Evolutionary conservation across 1,140 invertebrate genomes (phyloP), one percentile per base, ranked within the genome.

Genomic region (Steinernema feltiae): DNA sequence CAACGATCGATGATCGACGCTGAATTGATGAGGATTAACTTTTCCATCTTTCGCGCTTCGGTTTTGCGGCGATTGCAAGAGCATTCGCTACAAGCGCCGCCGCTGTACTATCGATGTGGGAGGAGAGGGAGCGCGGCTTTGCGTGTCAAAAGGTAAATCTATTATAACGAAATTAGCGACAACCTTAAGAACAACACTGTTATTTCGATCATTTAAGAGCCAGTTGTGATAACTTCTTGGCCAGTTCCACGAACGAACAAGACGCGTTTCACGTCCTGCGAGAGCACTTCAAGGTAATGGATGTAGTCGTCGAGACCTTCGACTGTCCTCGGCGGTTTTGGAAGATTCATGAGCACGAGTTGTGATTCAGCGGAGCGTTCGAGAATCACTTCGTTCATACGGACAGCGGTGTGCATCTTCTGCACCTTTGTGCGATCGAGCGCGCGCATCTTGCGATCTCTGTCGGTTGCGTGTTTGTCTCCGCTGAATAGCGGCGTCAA

Each of bases 391-490:
- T 98, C 95, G 87, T 99, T 99, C 75, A 99, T 89, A 89, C 96
- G 94, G 31, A 99, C 93, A 63, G 97, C 96, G 48, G 97, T 98
- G 89, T 99, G 95, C 96, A 99, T 98, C 81, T 96, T 85, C 32
- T 80, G 75, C 12, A 85, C 83, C 78, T 81, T n/a, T 1, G 75
- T 69, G n/a, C 21, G 3, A 31, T 41, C 35, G 7, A 41, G 35
- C 7, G 7, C 35, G 35, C 35, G 35, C 35, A 41, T 7, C 18
- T 41, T 41, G 18, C 35, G 35, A 7, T 41, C 35, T 18, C 7
- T 7, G 35, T 41, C n/a, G n/a, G n/a, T n/a, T n/a, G 7, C 18
- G 7, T 41, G 35, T 41, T 18, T 18, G 7, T 41, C 18, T 41
- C 18, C 35, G 35, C 35, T 41, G 35, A 7, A 7, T 41, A 7